Base-by-base conservation (phyloP, 2,113 vertebrate species). In the Orientallactaga bullata region DNA sequence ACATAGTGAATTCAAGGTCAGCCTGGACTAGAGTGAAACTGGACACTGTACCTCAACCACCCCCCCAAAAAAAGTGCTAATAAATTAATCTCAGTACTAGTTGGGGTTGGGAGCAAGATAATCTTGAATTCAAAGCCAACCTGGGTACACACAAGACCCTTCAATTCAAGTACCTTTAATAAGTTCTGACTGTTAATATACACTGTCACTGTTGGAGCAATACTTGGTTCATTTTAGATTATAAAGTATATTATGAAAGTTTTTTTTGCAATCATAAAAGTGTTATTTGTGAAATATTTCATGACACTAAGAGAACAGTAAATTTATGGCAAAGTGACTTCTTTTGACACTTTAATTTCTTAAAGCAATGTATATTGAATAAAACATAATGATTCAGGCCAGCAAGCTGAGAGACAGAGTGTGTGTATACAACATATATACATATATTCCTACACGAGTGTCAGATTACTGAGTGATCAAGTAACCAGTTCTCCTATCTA, bases 361-460 rank as follows among this genome's bases (percentile, higher is more conserved):
- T 94, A 85, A 72, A 73, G 84, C 24, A 78, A 77, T 20, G 28
- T 20, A 37, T 72, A 76, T 47, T 73, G 90, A 73, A 7, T 83
- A 88, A 93, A 69, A 96, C 68, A 89, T 73, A 95, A 77, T 80
- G n/a, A 94, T 35, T 66, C 92, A 92, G 72, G 90, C 90, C 86
- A 94, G 55, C 87, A 91, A 96, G 95, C 42, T 68, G 85, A 1
- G 2, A 55, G 86, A 47, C 42, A 47, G 42, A 47, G 42, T 35
- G n/a, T 18, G 21, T 71, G 2, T 18, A 5, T 15, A 26, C 10
- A n/a, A 83, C 9, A 35, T 42, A 39, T 28, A 82, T 21, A 88
- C 5, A 23, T 15, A 63, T 9, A n/a, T 32, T 28, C 30, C 78
- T 83, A 84, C n/a, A 76, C 55, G 79, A 58, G 65, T 35, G 35